These are phyloP conservation scores for Neodon shergylaensis DNA, from an alignment of 2,113 vertebrate genomes.

Conservation along the genomic window DNA sequence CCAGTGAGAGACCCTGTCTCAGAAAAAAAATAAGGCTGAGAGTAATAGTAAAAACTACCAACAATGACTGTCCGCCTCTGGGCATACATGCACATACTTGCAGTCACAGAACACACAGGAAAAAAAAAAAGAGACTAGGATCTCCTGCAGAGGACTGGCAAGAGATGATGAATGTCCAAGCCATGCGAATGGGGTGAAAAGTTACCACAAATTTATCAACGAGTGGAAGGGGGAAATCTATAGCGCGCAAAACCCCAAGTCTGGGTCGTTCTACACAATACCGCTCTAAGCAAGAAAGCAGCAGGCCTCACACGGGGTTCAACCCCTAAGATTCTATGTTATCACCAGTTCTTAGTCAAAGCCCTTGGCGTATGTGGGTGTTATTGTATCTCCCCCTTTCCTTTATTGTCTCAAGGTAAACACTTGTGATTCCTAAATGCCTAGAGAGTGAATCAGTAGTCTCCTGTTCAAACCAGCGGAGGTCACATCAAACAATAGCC, in stretches of 20 bases:
- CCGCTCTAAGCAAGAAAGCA: not conserved
- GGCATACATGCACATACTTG: not conserved
- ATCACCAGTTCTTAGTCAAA: slow-evolving; percentile 75
- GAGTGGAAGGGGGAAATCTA: not conserved
- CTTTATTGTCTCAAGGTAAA: slow-evolving; percentile 86
- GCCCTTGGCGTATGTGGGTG: slow-evolving; percentile 73
- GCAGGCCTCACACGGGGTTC: not conserved
- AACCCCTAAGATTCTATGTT: not conserved
- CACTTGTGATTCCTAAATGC: slow-evolving; percentile 87
- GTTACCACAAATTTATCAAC: not conserved
- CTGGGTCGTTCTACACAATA: not conserved
- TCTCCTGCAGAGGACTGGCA: not conserved
- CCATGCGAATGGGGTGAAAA: not conserved
- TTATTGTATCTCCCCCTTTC: slow-evolving; percentile 79
- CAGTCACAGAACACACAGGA: not conserved
- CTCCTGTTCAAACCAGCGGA: slow-evolving; percentile 84
- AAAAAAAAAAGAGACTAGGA: not conserved
- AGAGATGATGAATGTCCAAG: fast-evolving
- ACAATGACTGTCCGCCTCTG: not conserved
- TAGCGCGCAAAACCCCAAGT: not conserved
- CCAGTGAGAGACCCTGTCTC: no score
- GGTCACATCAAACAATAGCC: slow-evolving; percentile 85
- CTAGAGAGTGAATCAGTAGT: slow-evolving; percentile 84
- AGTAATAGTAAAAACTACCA: not conserved
- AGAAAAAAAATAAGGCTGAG: no score